phyloP scores from a whole-genome alignment of 2,113 vertebrate genomes.

The Oreocharis arfaki region DNA sequence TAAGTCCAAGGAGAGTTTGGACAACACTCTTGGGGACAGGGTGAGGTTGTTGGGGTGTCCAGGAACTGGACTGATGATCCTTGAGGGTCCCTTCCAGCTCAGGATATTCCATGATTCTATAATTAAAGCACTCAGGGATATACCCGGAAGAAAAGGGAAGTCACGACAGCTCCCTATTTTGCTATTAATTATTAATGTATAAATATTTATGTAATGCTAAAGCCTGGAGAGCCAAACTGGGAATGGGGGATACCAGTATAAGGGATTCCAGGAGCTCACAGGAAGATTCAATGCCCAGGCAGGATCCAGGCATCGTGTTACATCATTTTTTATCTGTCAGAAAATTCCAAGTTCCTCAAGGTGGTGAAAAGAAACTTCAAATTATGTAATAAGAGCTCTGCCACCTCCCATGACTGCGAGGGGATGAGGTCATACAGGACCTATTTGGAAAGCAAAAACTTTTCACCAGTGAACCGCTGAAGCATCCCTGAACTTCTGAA shows the following conservation, averaged over 20 bases:
- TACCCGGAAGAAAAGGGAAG: neutral
- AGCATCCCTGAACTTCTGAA: neutral
- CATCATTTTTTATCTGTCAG: neutral
- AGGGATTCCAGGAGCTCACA: neutral
- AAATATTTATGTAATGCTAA: neutral
- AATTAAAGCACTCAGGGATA: neutral
- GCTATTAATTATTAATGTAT: neutral
- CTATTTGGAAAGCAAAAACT: slow-evolving; percentile 26
- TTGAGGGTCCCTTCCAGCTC: neutral
- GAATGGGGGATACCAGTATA: neutral
- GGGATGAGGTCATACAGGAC: neutral
- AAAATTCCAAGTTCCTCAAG: slow-evolving; percentile 45
- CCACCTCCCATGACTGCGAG: neutral
- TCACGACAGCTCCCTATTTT: neutral
- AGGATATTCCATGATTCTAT: neutral
- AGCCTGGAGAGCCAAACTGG: neutral
- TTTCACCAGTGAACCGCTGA: neutral
- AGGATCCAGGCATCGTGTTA: neutral
- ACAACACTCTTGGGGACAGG: neutral
- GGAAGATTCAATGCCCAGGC: neutral
- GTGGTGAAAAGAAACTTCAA: neutral
- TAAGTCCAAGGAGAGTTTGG: neutral
- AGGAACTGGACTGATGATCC: neutral
- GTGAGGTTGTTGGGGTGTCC: neutral
- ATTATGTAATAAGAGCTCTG: neutral